Conservation (phyloP, 53 echinoderm and acorn worm species). For the Temnopleurus reevesii region DNA sequence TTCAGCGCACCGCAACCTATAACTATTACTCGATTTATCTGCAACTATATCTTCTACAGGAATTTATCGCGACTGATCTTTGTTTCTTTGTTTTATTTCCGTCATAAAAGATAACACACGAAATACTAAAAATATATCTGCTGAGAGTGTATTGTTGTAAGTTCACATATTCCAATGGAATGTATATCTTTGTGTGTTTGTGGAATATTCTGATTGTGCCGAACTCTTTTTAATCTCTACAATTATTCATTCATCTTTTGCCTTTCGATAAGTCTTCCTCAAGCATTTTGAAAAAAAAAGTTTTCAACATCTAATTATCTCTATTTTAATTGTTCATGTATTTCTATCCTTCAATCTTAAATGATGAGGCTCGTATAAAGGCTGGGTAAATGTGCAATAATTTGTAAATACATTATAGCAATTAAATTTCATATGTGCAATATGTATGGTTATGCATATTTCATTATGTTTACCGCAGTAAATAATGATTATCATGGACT, state of each 20-base stretch:
- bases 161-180: too few species aligned
- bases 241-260: not conserved
- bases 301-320: not conserved
- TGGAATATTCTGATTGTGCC: too few species aligned
- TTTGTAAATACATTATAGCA: constrained; percentile 17
- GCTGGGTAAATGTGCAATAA: constrained; percentile 51
- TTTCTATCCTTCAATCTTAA: not conserved
- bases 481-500: too few species aligned
- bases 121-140: too few species aligned
- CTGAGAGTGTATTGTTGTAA: too few species aligned
- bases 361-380: constrained; percentile 18
- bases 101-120: too few species aligned
- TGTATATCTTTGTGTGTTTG: too few species aligned
- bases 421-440: not conserved
- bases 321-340: not conserved
- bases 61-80: too few species aligned
- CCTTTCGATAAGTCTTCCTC: not conserved
- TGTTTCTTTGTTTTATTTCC: too few species aligned
- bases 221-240: not conserved
- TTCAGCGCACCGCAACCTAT: too few species aligned
- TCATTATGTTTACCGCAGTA: not conserved
- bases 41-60: too few species aligned
- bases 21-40: too few species aligned
- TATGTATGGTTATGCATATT: not conserved
- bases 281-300: not conserved